These are phyloP conservation scores for Pachliopta kotzebuea DNA, from an alignment of 2,888 invertebrate species.

Conservation along the genomic window DNA sequence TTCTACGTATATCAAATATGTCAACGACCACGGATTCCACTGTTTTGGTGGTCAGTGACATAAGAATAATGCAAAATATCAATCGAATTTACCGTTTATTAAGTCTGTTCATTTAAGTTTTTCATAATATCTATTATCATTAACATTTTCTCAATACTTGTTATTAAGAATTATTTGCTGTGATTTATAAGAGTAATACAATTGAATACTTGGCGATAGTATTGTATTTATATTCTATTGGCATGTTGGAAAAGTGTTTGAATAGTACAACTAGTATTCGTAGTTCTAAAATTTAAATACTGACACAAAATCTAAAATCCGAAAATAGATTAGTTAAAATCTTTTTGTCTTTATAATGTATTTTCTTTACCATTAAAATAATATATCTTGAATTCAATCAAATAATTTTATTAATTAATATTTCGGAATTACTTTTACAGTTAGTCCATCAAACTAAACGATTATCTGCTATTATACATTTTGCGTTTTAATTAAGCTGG, in stretches of 20 bases:
- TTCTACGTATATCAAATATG: constrained; percentile 35
- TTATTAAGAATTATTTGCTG: constrained; percentile 5
- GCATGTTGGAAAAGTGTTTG: constrained; percentile 13
- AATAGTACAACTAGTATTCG: neutral
- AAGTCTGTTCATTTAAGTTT: constrained; percentile 18
- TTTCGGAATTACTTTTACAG: constrained; percentile 11
- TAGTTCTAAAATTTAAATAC: neutral
- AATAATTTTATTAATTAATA: constrained; percentile 4
- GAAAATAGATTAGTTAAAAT: neutral
- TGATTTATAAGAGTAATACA: constrained; percentile 1
- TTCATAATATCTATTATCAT: constrained; percentile 15
- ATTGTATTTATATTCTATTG: constrained; percentile 10
- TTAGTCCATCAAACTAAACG: neutral
- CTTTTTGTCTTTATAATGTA: neutral
- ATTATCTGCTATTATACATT: constrained; percentile 11
- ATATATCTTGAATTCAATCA: neutral
- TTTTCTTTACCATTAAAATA: neutral
- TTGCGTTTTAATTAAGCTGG: constrained; percentile 6
- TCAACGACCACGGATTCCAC: constrained; percentile 45
- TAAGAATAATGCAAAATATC: constrained; percentile 32
- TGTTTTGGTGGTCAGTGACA: constrained; percentile 33
- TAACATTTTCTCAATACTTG: constrained; percentile 3
- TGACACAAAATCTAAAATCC: neutral
- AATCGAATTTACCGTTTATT: constrained; percentile 19
- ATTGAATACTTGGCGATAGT: constrained; percentile 7